Base-by-base conservation (phyloP, 2,797 vertebrate genomes). In the Sibirionetta formosa region DNA sequence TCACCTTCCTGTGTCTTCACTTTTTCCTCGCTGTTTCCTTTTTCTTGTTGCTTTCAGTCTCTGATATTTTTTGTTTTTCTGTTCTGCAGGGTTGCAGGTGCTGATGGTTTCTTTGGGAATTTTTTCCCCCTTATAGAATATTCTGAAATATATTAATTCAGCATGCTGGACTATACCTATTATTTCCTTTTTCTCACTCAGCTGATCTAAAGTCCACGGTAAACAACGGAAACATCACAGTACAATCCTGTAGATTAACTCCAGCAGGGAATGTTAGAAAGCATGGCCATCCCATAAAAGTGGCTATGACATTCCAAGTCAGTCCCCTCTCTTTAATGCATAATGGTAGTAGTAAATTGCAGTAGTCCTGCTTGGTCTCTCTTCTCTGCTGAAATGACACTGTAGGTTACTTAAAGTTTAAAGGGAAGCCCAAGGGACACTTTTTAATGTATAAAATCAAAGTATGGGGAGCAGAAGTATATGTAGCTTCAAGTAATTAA, bases 141-240 rank as follows among this genome's bases (percentile, higher is more conserved):
- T 77, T 82, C 27, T 66, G 40, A 86, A 91, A 56, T 7, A 15
- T 24, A 53, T 9, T 75, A 72, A 75, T 57, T 70, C 40, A 61
- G 2, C 33, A n/a, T 36, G 11, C 27, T 69, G 36, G 15, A 36
- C 65, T 65, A 78, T 58, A 11, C 5, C 14, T n/a, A n/a, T 15
- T 83, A 19, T 29, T 83, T 87, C 3, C 60, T 83, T 81, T 87
- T 87, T 54, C 20, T 73, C 50, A 58, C 23, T 71, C 29, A 76
- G 14, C 14, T 71, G 31, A 89, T 71, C 20, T 48, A 73, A 84
- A 88, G 6, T 56, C 57, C 0, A 0, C 9, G 65, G 26, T 56
- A 70, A 68, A 82, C 38, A 51, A 29, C 35, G 61, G 36, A 83
- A 81, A 87, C 14, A 75, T 31, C 14, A 48, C 3, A 40, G 11